Percentiles rank a stretch among this genome's conserved stretches.
Evolutionary conservation across 64 coral and sea anemone species (phyloP).

Genomic region (Cladopsammia gracilis): DNA sequence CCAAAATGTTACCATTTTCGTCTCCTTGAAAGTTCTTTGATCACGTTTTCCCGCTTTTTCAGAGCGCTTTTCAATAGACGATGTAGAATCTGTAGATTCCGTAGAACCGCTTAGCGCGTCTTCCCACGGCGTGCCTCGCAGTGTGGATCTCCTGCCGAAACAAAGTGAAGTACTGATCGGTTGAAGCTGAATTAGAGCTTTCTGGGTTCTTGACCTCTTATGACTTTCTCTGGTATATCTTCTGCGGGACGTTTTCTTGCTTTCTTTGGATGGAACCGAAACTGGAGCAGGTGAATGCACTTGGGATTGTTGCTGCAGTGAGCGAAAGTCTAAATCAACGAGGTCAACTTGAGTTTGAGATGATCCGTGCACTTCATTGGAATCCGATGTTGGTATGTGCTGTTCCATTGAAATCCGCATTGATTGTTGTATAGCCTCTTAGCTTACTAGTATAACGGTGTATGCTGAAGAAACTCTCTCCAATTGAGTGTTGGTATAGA

Average conservation of each 20-base stretch:
- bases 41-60: background rate
- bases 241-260: background rate
- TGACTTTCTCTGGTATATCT: background rate
- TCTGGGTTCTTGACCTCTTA: background rate
- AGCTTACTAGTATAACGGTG: no score
- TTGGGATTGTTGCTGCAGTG: no score
- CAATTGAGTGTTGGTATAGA: no score
- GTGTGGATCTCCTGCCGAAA: background rate
- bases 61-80: background rate
- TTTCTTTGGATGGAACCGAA: background rate
- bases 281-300: background rate
- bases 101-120: background rate
- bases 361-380: background rate
- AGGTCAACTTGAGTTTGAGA: background rate
- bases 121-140: slow-evolving; percentile 30
- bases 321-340: no score
- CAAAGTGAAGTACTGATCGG: background rate
- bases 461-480: no score
- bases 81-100: background rate
- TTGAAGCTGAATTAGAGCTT: background rate
- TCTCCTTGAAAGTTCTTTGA: slow-evolving; percentile 6
- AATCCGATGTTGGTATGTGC: background rate
- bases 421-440: background rate
- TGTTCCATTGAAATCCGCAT: slow-evolving; percentile 1
- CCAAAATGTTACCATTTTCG: background rate